Conservation (phyloP, 2,888 invertebrate genomes). For the Zygothrica quintamaculata region DNA sequence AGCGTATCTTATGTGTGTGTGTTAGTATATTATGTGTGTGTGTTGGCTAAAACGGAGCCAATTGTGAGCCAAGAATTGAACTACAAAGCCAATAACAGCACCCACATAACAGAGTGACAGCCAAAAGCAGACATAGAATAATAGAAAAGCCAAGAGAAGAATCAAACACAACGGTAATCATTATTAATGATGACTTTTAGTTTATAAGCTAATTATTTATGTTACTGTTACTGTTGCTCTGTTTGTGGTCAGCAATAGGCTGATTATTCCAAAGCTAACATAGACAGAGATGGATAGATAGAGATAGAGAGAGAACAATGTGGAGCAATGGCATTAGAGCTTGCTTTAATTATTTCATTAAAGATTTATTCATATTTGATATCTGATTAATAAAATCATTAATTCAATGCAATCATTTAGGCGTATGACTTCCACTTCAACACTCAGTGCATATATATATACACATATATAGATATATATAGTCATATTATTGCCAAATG, state of each 20-base stretch:
- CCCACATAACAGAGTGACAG: slow-evolving; percentile 26
- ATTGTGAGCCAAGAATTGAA: slow-evolving; percentile 5
- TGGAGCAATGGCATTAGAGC: slow-evolving; percentile 67
- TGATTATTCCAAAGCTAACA: slow-evolving; percentile 33
- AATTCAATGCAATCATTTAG: too few relatives aligned
- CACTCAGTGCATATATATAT: not conserved
- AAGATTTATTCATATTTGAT: slow-evolving; percentile 60
- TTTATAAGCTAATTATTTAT: slow-evolving; percentile 79
- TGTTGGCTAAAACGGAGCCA: slow-evolving; percentile 57
- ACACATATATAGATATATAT: not conserved
- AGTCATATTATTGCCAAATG: not conserved
- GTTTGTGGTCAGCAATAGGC: slow-evolving; percentile 20
- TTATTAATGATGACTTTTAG: slow-evolving; percentile 80
- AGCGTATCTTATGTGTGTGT: too few relatives aligned
- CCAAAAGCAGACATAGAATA: not conserved
- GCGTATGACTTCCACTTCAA: too few relatives aligned
- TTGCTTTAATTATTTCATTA: slow-evolving; percentile 75
- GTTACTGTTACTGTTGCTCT: slow-evolving; percentile 72
- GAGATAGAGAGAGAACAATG: too few relatives aligned
- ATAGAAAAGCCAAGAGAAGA: not conserved
- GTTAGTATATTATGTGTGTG: too few relatives aligned
- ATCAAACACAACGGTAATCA: slow-evolving; percentile 65
- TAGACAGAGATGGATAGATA: too few relatives aligned
- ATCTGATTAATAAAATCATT: slow-evolving; percentile 64
- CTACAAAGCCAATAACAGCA: slow-evolving; percentile 1